Conservation (phyloP, 2,888 invertebrate species). For the Malthinus seriepunctatus region DNA sequence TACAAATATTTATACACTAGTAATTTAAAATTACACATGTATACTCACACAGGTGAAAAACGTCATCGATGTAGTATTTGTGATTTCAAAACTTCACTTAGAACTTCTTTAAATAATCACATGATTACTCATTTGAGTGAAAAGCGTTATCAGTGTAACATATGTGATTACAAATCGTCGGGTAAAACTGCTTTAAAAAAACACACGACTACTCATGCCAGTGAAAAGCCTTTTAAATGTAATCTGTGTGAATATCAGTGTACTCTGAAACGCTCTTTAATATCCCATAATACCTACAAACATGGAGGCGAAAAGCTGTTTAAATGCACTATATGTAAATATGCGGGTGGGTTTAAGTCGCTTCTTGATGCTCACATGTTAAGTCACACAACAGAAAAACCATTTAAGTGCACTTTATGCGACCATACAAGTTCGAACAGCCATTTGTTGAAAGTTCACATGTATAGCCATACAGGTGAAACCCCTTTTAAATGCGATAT, state of each 20-base stretch:
- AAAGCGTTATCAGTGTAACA: not conserved
- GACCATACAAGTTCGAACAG: not conserved
- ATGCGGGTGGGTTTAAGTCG: not conserved
- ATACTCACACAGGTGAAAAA: not conserved
- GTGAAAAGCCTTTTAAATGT: not conserved
- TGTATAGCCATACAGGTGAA: not conserved
- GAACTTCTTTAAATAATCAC: not conserved
- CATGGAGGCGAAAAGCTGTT: not conserved
- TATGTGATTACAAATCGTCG: not conserved
- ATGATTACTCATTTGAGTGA: not conserved
- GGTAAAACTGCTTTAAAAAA: not conserved
- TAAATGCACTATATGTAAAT: not conserved
- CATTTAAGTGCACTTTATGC: not conserved
- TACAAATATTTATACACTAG: not conserved
- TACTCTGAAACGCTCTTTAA: not conserved
- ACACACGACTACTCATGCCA: not conserved
- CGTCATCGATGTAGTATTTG: not conserved
- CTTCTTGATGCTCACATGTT: not conserved
- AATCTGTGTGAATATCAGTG: not conserved
- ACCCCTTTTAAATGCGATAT: not conserved
- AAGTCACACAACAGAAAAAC: not conserved
- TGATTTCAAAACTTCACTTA: not conserved
- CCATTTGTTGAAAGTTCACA: not conserved
- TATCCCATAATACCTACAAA: not conserved
- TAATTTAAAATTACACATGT: not conserved